Evolutionary conservation across 2,113 vertebrate genomes (phyloP).

Genomic region (Poeciliopsis turrubarensis): DNA sequence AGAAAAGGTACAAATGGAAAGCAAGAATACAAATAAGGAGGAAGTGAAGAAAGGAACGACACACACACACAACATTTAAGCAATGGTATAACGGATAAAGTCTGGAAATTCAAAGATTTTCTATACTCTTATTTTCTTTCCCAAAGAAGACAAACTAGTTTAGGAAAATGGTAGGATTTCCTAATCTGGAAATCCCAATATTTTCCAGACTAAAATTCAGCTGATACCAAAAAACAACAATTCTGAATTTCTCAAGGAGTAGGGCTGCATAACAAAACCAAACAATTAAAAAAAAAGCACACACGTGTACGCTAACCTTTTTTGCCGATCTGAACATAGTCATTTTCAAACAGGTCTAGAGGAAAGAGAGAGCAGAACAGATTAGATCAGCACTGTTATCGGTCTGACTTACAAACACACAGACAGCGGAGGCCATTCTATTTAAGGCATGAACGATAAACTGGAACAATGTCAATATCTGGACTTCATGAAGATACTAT

Average conservation of each 20-base stretch:
- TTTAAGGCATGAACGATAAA: constrained; percentile 53
- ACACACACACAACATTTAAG: no score
- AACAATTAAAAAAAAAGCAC: background rate
- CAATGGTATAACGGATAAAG: background rate
- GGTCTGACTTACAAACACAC: constrained; percentile 47
- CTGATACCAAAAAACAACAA: background rate
- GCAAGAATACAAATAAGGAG: background rate
- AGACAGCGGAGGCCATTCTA: constrained; percentile 19
- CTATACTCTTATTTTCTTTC: no score
- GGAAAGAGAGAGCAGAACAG: constrained; percentile 9
- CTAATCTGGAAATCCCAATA: no score
- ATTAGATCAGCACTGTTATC: constrained; percentile 38
- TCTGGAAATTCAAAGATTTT: no score
- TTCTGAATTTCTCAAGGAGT: no score
- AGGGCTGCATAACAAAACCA: background rate
- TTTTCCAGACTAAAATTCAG: no score
- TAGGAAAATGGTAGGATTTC: background rate
- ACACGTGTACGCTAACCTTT: constrained; percentile 69
- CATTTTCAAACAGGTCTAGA: constrained; percentile 81
- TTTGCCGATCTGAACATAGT: constrained; percentile 77
- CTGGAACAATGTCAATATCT: constrained; percentile 44
- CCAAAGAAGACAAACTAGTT: no score
- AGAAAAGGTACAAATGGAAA: background rate
- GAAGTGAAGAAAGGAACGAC: background rate
- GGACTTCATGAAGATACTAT: constrained; percentile 32